These are phyloP conservation scores for Echinarachnius parma DNA, from an alignment of 53 echinoderm and acorn worm genomes.

Conservation along the genomic window DNA sequence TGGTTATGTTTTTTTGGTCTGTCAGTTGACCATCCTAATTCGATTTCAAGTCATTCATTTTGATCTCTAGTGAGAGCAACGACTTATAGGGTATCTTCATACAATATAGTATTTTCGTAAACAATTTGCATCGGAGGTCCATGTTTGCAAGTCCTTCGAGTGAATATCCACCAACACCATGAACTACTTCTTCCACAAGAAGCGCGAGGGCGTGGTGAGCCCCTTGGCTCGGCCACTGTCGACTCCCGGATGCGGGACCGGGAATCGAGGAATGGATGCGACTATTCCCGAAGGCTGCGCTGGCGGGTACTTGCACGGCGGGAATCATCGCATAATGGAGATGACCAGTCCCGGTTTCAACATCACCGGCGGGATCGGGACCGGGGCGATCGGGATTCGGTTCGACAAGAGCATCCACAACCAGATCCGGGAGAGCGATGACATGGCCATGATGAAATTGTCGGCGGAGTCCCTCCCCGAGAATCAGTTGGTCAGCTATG, in stretches of 20 bases:
- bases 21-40: too few relatives aligned
- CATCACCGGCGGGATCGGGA: neutral
- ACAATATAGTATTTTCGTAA: too few relatives aligned
- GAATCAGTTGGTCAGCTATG: slow-evolving; percentile 20
- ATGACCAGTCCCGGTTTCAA: neutral
- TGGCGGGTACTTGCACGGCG: neutral
- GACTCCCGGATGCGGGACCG: neutral
- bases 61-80: too few relatives aligned
- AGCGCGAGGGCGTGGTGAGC: slow-evolving; percentile 25
- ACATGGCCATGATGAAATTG: slow-evolving; percentile 27
- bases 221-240: slow-evolving; percentile 30
- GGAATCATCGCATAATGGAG: too few relatives aligned
- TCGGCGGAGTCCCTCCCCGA: slow-evolving; percentile 41
- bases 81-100: too few relatives aligned
- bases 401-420: slow-evolving; percentile 25
- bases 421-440: slow-evolving; percentile 31
- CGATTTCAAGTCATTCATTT: too few relatives aligned
- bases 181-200: slow-evolving; percentile 28
- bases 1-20: too few relatives aligned
- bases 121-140: too few relatives aligned
- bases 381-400: neutral
- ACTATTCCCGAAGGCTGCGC: neutral
- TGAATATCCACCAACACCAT: too few relatives aligned
- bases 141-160: too few relatives aligned
- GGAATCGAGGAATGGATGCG: neutral